phyloP scores from a whole-genome alignment of 2,888 invertebrate genomes.

The Chrysolina americana region DNA sequence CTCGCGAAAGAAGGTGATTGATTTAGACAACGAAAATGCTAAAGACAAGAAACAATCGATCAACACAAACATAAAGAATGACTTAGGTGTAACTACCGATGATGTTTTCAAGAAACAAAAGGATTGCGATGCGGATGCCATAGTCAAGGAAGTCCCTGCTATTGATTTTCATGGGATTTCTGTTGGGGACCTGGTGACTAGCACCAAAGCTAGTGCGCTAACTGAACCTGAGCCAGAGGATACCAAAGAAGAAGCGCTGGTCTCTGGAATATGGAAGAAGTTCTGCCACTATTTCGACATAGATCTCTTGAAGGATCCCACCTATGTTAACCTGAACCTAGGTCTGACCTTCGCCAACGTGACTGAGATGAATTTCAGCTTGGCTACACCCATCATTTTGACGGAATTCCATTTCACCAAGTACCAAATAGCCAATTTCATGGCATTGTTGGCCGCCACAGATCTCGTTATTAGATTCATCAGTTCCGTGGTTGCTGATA shows the following conservation, averaged over 20 bases:
- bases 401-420: conserved; percentile 77
- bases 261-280: conserved; percentile 70
- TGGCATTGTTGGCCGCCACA: conserved; percentile 79
- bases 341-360: conserved; percentile 82
- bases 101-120: neutral
- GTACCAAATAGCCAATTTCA: conserved; percentile 76
- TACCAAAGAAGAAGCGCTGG: conserved; percentile 60
- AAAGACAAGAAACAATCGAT: conserved; percentile 22
- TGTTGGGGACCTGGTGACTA: neutral
- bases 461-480: conserved; percentile 78
- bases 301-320: conserved; percentile 78
- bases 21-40: neutral
- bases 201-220: conserved; percentile 33
- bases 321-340: conserved; percentile 80
- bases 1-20: neutral
- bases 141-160: neutral
- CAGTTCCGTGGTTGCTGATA: conserved; percentile 79
- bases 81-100: neutral
- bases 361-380: conserved; percentile 81
- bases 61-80: neutral
- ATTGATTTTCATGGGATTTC: neutral
- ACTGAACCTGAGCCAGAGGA: conserved; percentile 30
- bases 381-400: conserved; percentile 82
- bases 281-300: conserved; percentile 79
- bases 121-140: neutral